Percentiles rank a stretch among this genome's conserved stretches.
phyloP scores from a whole-genome alignment of 1,140 invertebrate species.

The Nylanderia fulva region DNA sequence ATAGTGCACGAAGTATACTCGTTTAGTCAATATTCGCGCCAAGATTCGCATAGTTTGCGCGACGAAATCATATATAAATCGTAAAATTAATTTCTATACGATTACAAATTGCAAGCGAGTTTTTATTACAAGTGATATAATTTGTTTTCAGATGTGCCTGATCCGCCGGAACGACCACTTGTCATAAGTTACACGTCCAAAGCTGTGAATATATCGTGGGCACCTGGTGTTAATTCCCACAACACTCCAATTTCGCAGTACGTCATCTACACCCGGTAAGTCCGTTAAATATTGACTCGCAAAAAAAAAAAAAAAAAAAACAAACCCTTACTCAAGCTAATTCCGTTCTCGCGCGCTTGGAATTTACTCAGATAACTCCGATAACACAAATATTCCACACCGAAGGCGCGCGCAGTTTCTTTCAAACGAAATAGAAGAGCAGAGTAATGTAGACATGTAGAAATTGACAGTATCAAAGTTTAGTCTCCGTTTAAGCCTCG shows the following conservation, averaged over 20 bases:
- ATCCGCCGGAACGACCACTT: slow-evolving; percentile 90
- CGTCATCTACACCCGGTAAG: slow-evolving; percentile 91
- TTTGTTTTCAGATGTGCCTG: slow-evolving; percentile 88
- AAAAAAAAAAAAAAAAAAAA: slow-evolving; percentile 32
- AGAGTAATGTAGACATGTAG: not conserved
- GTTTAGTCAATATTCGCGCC: not conserved
- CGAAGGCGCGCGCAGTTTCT: not conserved
- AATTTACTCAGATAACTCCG: slow-evolving; percentile 4
- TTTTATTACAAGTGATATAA: slow-evolving; percentile 23
- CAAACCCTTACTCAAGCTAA: not conserved
- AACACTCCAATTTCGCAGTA: slow-evolving; percentile 91
- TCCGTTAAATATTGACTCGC: slow-evolving; percentile 72
- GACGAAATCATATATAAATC: not conserved
- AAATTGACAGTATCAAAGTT: not conserved
- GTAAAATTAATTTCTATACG: not conserved
- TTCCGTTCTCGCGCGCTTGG: not conserved
- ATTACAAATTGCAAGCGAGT: not conserved
- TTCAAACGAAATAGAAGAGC: not conserved
- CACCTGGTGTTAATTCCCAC: slow-evolving; percentile 90
- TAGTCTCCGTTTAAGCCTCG: not conserved
- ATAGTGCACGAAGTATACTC: not conserved
- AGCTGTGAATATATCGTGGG: slow-evolving; percentile 92
- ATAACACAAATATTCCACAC: slow-evolving; percentile 11
- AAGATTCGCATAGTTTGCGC: not conserved
- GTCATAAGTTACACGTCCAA: slow-evolving; percentile 91